Evolutionary conservation across 1,140 invertebrate species (phyloP), one percentile per base, ranked within the genome.

Genomic region (Tetragnatha versicolor): DNA sequence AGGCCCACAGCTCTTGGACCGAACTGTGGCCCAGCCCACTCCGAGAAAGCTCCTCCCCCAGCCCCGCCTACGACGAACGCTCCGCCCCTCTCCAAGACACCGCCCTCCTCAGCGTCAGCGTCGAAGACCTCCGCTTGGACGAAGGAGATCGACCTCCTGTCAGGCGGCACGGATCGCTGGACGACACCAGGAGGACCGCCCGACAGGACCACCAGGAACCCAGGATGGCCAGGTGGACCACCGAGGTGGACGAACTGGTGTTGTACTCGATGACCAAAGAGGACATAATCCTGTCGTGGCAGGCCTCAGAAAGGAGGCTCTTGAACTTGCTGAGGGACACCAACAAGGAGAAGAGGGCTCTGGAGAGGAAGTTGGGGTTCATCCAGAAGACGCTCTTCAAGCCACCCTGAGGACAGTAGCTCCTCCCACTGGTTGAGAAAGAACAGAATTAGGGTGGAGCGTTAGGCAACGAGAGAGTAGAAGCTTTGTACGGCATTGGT

Each of bases 201-300:
- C 37, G 1, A 20, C 9, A 22, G 25, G 37, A 3, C 37, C 55
- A 5, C 60, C 60, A 63, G 2, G 72, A 75, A 60, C 72, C 72
- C 3, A 75, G 45, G 22, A 75, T 75, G 58, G 49, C 69, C 3
- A 27, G 33, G 22, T 42, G 39, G 61, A 20, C 20, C 20, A 6
- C 60, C 37, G 53, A 70, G 25, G 58, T 80, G 12, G 81, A 82
- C 14, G 79, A 82, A 31, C 61, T 83, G 12, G 25, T 80, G 22
- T 47, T 82, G 1, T 75, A 79, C 9, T 81, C 82, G 7, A 80
- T 92, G 69, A 90, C 89, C 33, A 92, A 91, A 85, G 90, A 92
- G 49, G 91, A 92, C 82, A 83, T 93, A 12, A 89, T 92, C 66
- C 84, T 88, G 69, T 85, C 92, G 78, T 93, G 92, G 91, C 87